Base-by-base conservation (phyloP, 2,888 invertebrate species). In the Catocala nupta region DNA sequence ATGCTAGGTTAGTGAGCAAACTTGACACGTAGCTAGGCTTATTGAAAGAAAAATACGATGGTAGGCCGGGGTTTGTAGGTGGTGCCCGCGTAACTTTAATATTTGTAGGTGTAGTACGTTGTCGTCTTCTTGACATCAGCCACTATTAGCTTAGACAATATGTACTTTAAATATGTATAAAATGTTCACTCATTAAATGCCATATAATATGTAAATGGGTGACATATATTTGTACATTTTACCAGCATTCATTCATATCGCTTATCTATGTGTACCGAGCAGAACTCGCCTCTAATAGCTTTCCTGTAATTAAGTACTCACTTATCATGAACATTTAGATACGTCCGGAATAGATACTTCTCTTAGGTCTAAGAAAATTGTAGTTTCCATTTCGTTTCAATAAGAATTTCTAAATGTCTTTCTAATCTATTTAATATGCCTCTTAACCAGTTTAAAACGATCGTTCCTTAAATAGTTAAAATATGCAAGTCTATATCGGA, bases 1-100 rank as follows among this genome's bases (percentile, higher is more conserved):
- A 82, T 85, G 81, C 83, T 87, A 83, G 83, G 77, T 76, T 80
- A 82, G 81, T 80, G 81, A 81, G 82, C 75, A 82, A 78, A 78
- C 81, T 86, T 89, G 90, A 89, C 91, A 92, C 90, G 92, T 91
- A 91, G 85, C 85, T 88, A 88, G 83, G 73, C 71, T 76, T 85
- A 85, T 84, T 84, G 83, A 86, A 84, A 80, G 82, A 89, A 88
- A 90, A 87, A 87, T 87, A 88, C 79, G 79, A 74, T 81, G 84
- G 93, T 93, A 92, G 93, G 93, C 80, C 85, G 90, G 72, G 72
- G 68, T 55, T 77, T 86, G 91, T 91, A 92, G 93, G 92, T 90
- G 92, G 85, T 84, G 90, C 93, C 93, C 92, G 92, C 92, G 92
- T 92, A 87, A 82, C 83, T 82, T 82, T 78, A 80, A 87, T 81